Evolutionary conservation across 1,140 invertebrate genomes (phyloP), one percentile per base, ranked within the genome.

Genomic region (Tetramorium simillimum): DNA sequence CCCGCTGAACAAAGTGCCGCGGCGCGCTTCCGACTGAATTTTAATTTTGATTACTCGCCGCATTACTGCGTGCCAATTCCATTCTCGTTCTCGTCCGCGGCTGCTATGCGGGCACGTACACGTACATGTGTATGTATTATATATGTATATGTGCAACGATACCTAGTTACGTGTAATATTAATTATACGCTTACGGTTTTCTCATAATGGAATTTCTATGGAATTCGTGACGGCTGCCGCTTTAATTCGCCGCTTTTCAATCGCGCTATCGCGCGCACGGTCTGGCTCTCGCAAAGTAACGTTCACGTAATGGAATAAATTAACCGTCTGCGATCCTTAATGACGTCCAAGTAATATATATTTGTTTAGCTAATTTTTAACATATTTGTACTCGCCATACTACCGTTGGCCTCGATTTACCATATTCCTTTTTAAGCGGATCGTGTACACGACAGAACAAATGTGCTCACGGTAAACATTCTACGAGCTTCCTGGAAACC

Each of bases 1-100:
- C 87, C 33, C 51, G 56, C 16, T 12, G 73, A 53, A 67, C 76
- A 51, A 73, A 84, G 53, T 75, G 56, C 63, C 60, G 62, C 58
- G 46, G 67, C 49, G 28, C 70, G 51, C 85, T 89, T 75, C 72
- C 80, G 84, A 88, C 75, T 92, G 88, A 92, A 90, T 93, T 93
- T 93, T 92, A 92, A 93, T 93, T 92, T 91, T 88, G 86, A 92
- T 92, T 92, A 92, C 90, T 78, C 87, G 85, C n/a, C 46, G 77
- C 62, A 53, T 53, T 78, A 85, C 67, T 58, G 75, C 84, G 65
- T 28, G 51, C 58, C 76, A 75, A 77, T 63, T 53, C 28, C 82
- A 86, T 82, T 86, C 70, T 77, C 70, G 53, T 70, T 85, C 77
- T 28, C 53, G 58, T 78, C n/a, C 37, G 6, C 24, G 69, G 60